Evolutionary conservation across 2,797 vertebrate species (phyloP).

Genomic region (Erethizon dorsatum): DNA sequence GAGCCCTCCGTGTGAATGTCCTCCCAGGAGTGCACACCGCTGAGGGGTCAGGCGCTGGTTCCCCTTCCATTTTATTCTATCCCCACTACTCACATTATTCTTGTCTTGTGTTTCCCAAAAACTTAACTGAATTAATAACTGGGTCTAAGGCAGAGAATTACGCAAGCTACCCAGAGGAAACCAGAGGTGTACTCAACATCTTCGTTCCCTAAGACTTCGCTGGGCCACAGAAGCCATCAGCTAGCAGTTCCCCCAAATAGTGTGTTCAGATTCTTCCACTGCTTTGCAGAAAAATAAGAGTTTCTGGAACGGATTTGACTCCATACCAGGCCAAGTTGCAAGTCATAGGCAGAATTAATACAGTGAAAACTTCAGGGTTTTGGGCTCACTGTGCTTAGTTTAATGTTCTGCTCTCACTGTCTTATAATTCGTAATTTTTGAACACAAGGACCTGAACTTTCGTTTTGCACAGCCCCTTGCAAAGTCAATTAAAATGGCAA

Average conservation of each 20-base stretch:
- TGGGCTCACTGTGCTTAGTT: neutral
- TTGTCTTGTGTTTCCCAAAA: neutral
- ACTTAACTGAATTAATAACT: neutral
- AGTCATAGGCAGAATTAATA: neutral
- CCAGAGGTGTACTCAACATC: neutral
- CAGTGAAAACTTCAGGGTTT: neutral
- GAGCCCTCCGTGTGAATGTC: neutral
- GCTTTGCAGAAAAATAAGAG: conserved; percentile 2
- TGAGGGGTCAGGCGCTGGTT: neutral
- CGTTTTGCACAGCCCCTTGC: neutral
- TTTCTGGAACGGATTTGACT: conserved; percentile 39
- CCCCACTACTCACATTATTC: neutral
- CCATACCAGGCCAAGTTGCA: neutral
- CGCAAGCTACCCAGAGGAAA: neutral
- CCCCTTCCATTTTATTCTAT: neutral
- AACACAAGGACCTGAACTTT: neutral
- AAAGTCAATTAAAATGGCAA: neutral
- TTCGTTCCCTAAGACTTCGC: neutral
- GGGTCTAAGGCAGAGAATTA: neutral
- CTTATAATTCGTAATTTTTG: neutral
- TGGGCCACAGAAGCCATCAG: neutral
- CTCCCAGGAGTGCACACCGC: too few relatives aligned
- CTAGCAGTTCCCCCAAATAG: neutral
- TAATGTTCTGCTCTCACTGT: neutral
- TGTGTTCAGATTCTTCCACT: neutral